Conservation (phyloP, 2,888 invertebrate species). For the Ischnura elegans region DNA sequence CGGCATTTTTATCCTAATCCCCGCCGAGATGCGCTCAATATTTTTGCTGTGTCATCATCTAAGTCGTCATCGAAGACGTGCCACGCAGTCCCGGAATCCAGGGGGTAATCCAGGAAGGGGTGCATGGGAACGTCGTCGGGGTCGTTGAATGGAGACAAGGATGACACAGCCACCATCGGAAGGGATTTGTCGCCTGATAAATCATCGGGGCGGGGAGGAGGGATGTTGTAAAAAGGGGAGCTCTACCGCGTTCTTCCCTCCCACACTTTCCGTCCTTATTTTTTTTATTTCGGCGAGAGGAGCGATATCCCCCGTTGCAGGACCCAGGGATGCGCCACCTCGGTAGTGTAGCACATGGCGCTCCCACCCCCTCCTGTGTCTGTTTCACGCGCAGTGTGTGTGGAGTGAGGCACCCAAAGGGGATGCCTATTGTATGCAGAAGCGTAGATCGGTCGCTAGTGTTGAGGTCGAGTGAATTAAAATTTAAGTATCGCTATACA, state of each 20-base stretch:
- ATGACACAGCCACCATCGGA: background rate
- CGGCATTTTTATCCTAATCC: too few relatives aligned
- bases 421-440: too few relatives aligned
- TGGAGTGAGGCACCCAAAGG: too few relatives aligned
- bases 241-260: background rate
- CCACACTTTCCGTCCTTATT: background rate
- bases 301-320: background rate
- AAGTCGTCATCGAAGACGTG: too few relatives aligned
- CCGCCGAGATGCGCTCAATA: too few relatives aligned
- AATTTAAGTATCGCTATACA: too few relatives aligned
- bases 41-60: too few relatives aligned
- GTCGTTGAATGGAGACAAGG: constrained; percentile 19
- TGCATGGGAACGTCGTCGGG: background rate
- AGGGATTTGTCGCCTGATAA: constrained; percentile 21
- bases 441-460: too few relatives aligned
- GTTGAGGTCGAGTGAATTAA: too few relatives aligned
- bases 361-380: background rate
- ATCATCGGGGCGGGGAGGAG: background rate
- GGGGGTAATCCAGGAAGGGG: background rate
- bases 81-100: background rate
- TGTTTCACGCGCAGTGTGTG: too few relatives aligned
- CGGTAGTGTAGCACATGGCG: background rate
- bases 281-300: background rate
- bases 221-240: background rate
- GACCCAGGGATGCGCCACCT: background rate